A percentile compares a stretch with the other conserved stretches of the same genome.
phyloP scores from a whole-genome alignment of 2,888 invertebrate species.

The Hipparchia sbordonii region DNA sequence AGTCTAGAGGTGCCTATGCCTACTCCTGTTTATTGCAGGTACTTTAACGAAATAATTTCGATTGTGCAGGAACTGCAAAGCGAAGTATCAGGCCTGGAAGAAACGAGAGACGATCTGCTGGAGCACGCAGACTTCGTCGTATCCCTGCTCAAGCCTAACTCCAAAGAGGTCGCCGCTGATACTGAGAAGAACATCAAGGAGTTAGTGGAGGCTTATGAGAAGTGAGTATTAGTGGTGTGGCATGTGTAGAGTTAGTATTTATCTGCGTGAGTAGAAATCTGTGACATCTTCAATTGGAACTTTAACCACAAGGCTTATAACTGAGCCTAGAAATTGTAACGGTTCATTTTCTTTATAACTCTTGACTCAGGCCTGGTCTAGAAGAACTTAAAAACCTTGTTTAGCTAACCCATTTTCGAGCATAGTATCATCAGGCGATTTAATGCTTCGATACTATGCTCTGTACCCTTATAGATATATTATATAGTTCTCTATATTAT shows the following conservation, averaged over 20 bases:
- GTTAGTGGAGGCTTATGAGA: constrained; percentile 86
- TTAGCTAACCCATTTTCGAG: too few species aligned
- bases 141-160: constrained; percentile 86
- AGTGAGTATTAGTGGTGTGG: constrained; percentile 60
- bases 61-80: constrained; percentile 86
- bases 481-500: not conserved
- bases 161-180: constrained; percentile 85
- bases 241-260: not conserved
- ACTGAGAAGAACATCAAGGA: constrained; percentile 87
- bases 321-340: too few species aligned
- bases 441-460: too few species aligned
- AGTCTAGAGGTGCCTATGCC: too few species aligned
- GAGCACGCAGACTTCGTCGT: constrained; percentile 88
- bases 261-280: too few species aligned
- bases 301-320: too few species aligned
- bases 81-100: constrained; percentile 88
- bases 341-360: too few species aligned
- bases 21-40: not conserved
- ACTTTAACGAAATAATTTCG: not conserved
- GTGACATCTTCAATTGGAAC: too few species aligned
- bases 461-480: too few species aligned
- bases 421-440: too few species aligned
- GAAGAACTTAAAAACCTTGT: too few species aligned
- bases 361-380: too few species aligned
- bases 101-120: constrained; percentile 86